Base-by-base conservation (phyloP, 1,140 invertebrate species). In the Trypoxylus dichotomus region DNA sequence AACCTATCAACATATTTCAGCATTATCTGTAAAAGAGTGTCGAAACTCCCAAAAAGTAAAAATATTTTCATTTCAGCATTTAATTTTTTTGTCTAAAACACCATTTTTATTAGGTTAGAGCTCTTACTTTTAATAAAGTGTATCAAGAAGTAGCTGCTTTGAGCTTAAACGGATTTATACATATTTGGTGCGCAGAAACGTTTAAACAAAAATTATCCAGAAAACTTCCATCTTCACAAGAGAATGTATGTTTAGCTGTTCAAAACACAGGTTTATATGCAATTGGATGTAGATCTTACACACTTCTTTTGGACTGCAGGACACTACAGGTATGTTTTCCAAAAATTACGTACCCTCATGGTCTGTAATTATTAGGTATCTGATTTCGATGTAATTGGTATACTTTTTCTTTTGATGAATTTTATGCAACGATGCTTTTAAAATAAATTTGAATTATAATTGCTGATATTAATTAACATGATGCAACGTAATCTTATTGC, bases 241-340 rank as follows among this genome's bases (percentile, higher is more conserved):
- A 98, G 86, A 96, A 97, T 87, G 96, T 98, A 1, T 98, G 97
- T 85, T 90, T 98, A 81, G 93, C 96, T 43, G 93, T 93, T 42
- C 93, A 96, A 85, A 92, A 94, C 79, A 91, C 92, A 82, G 94
- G 94, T 27, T 87, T 95, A 8, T 98, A 98, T 87, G 96, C 96
- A 2, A 93, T 98, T 63, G 97, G 97, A 24, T 97, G 96, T 83
- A 93, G 96, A 79, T 97, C 96, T 43, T 96, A 97, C 85, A 97
- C 97, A 2, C 90, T 97, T 54, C 86, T 98, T 8, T 87, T 98
- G 54, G 97, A 98, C 86, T 93, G 95, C 29, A 89, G 96, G 81
- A 96, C 94, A 37, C 88, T 97, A 54, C 95, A 97, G 85, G 89
- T 91, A 76, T 15, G 13, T 25, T 6, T 29, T 71, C 25, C n/a